Conservation (phyloP, 2,888 invertebrate species). For the Drosophila prolongata region DNA sequence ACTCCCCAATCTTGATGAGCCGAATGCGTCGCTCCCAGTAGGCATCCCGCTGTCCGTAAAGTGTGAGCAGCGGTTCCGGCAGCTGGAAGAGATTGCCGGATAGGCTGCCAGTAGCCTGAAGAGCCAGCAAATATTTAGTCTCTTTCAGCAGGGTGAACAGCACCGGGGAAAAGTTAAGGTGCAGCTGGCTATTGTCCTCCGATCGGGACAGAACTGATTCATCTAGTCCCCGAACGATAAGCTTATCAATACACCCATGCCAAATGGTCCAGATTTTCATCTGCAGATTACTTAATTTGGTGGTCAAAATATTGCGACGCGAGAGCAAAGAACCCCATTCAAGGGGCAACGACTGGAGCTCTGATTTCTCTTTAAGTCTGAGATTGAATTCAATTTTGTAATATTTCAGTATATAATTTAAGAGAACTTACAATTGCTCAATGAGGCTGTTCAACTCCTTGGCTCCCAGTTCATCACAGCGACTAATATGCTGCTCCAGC, state of each 20-base stretch:
- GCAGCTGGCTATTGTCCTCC: conserved; percentile 47
- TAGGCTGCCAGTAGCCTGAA: conserved; percentile 79
- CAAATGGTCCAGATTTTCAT: conserved; percentile 85
- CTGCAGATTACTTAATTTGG: conserved; percentile 85
- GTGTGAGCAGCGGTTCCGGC: conserved; percentile 63
- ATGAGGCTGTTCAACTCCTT: conserved; percentile 68
- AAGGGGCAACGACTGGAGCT: conserved; percentile 38
- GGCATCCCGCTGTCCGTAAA: conserved; percentile 76
- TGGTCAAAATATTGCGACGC: conserved; percentile 79
- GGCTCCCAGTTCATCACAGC: conserved; percentile 81
- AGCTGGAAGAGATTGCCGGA: conserved; percentile 62
- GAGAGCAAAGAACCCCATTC: conserved; percentile 64
- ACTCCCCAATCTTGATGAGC: conserved; percentile 87
- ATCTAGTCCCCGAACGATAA: conserved; percentile 84
- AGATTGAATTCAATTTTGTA: no score
- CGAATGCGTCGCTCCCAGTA: conserved; percentile 83
- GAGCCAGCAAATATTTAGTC: conserved; percentile 91
- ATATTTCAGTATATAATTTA: background rate
- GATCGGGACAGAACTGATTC: conserved; percentile 74
- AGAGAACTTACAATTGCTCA: conserved; percentile 63
- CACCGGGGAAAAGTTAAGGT: conserved; percentile 84
- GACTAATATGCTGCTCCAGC: conserved; percentile 88
- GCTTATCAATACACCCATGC: conserved; percentile 85
- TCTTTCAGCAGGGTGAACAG: conserved; percentile 91
- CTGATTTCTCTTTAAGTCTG: conserved; percentile 53